Evolutionary conservation across 2,113 vertebrate genomes (phyloP), one percentile per base, ranked within the genome.

Genomic region (Mola mola): DNA sequence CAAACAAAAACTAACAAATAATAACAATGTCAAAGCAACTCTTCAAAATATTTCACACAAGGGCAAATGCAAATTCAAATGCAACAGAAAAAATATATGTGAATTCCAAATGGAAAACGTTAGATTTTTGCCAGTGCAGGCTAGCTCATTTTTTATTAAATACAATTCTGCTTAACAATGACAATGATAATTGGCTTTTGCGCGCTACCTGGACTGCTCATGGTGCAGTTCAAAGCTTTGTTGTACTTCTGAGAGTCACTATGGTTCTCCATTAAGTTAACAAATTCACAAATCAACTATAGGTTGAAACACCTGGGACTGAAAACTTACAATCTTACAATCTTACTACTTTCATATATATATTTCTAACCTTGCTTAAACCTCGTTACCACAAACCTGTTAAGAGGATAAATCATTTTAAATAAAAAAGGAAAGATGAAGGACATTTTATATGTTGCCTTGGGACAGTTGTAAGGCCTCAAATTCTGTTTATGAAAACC

Each of bases 401-500:
- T 42, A 33, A 42, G 40, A 76, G 31, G 71, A 77, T 80, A 81
- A 78, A 75, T 75, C 64, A 79, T 41, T 66, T 43, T 37, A 69
- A 80, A 79, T 42, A 51, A 66, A 82, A 79, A 53, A 57, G 47
- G 37, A 13, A 67, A 28, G 60, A 44, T 11, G 12, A 0, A 62
- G 20, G 47, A 72, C 53, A 67, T 64, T 67, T 69, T 56, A 71
- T 62, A 61, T 66, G 42, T 82, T 42, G 62, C 66, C 65, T 62
- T 47, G 29, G 72, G 72, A 74, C 74, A 81, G 74, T 48, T 67
- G 17, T 76, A 86, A 87, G 85, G 85, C 78, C 85, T 86, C 75
- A 73, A 63, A 81, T 77, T 78, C 78, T 78, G 49, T 15, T 13
- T 34, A 34, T 13, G 8, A 3, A 15, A 34, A 34, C 11, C 33